These are phyloP conservation scores for Tortricodes alternella DNA, from an alignment of 2,888 invertebrate genomes.

Conservation along the genomic window DNA sequence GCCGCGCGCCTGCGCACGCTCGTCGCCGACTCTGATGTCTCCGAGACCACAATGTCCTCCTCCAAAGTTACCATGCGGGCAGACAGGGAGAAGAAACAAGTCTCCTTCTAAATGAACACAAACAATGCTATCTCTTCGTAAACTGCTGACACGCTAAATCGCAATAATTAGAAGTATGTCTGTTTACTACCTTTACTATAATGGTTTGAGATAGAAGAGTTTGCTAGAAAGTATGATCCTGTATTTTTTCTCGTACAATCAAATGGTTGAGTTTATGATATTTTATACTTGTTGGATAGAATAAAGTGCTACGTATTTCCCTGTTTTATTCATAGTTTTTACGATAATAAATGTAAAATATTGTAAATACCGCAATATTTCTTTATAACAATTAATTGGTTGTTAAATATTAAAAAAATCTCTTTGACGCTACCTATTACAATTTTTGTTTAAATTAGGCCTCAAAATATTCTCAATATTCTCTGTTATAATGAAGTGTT, in stretches of 20 bases:
- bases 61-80: slow-evolving; percentile 68
- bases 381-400: too few relatives aligned
- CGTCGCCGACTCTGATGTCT: slow-evolving; percentile 83
- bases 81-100: slow-evolving; percentile 77
- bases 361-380: slow-evolving; percentile 1
- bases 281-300: slow-evolving; percentile 72
- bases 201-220: slow-evolving; percentile 56
- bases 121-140: slow-evolving; percentile 34
- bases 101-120: slow-evolving; percentile 65
- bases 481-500: too few relatives aligned
- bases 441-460: too few relatives aligned
- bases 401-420: too few relatives aligned
- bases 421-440: too few relatives aligned
- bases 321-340: slow-evolving; percentile 61
- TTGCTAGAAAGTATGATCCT: slow-evolving; percentile 64
- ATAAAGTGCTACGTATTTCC: slow-evolving; percentile 64
- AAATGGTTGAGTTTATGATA: slow-evolving; percentile 56
- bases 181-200: slow-evolving; percentile 33
- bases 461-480: too few relatives aligned
- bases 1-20: slow-evolving; percentile 87
- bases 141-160: slow-evolving; percentile 48
- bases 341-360: slow-evolving; percentile 25
- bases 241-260: slow-evolving; percentile 64
- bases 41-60: slow-evolving; percentile 59
- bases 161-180: slow-evolving; percentile 39